Evolutionary conservation across 2,113 vertebrate genomes (phyloP).

Genomic region (Polypterus senegalus): DNA sequence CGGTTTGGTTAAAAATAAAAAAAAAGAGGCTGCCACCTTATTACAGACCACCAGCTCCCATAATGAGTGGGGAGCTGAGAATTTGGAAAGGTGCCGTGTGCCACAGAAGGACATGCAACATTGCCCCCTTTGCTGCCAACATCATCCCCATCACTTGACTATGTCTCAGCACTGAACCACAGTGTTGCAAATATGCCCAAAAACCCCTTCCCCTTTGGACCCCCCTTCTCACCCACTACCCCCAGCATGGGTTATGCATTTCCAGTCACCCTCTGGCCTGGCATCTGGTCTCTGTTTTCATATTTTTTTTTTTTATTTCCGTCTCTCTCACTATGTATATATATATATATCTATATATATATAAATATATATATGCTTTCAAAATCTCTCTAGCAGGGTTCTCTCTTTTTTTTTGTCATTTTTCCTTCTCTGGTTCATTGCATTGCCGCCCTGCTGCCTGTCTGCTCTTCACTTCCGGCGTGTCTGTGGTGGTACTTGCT

Average conservation of each 20-base stretch:
- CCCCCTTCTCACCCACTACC: conserved; percentile 19
- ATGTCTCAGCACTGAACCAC: no score
- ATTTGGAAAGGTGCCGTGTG: no score
- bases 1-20: neutral
- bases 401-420: conserved; percentile 42
- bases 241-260: conserved; percentile 26
- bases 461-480: neutral
- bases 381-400: neutral
- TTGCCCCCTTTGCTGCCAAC: no score
- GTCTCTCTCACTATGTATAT: neutral
- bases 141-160: no score
- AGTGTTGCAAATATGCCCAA: no score
- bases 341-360: no score
- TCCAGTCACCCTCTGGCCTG: conserved; percentile 53
- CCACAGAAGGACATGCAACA: no score
- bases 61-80: no score
- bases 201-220: conserved; percentile 17
- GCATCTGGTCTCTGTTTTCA: conserved; percentile 52
- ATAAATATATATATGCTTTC: no score
- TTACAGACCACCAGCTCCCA: no score
- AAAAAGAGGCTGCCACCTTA: no score
- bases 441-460: conserved; percentile 17
- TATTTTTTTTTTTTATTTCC: conserved; percentile 18
- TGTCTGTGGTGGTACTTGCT: conserved; percentile 25
- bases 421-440: conserved; percentile 42